These are phyloP conservation scores for Melanotaenia boesemani DNA, from an alignment of 2,797 vertebrate species.

Conservation along the genomic window DNA sequence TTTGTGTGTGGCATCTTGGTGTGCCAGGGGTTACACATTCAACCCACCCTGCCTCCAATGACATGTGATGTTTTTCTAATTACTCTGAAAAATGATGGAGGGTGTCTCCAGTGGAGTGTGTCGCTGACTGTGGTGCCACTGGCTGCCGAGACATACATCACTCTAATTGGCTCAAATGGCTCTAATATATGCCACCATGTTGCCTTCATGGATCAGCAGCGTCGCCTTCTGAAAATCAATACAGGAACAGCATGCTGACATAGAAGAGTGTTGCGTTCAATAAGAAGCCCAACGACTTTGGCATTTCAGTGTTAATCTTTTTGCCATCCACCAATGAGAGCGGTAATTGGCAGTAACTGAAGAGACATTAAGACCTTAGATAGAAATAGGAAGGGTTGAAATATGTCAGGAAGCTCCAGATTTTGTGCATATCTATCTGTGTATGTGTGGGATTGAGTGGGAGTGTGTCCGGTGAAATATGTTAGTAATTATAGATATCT, in stretches of 20 bases:
- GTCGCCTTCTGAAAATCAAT: constrained; percentile 80
- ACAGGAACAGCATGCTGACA: constrained; percentile 52
- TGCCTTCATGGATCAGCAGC: constrained; percentile 80
- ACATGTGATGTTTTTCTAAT: constrained; percentile 80
- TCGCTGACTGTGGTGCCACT: constrained; percentile 52
- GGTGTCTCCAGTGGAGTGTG: constrained; percentile 66
- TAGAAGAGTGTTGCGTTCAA: constrained; percentile 60
- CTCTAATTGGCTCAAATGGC: constrained; percentile 81
- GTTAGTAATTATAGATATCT: constrained; percentile 47
- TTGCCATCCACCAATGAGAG: constrained; percentile 37
- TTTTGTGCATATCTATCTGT: constrained; percentile 14
- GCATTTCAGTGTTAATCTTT: constrained; percentile 69
- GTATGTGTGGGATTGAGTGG: not conserved
- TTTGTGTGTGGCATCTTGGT: constrained; percentile 36
- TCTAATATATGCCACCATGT: constrained; percentile 78
- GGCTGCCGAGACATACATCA: constrained; percentile 73
- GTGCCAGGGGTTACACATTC: constrained; percentile 52
- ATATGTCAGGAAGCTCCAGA: constrained; percentile 39
- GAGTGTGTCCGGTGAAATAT: constrained; percentile 39
- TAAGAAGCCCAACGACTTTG: constrained; percentile 63
- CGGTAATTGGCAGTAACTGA: constrained; percentile 72
- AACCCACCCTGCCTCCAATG: constrained; percentile 32
- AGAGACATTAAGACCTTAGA: constrained; percentile 50
- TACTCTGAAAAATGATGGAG: constrained; percentile 77
- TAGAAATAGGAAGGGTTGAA: constrained; percentile 49